phyloP scores from a whole-genome alignment of 2,113 vertebrate genomes.

The Coptodon rendalli region DNA sequence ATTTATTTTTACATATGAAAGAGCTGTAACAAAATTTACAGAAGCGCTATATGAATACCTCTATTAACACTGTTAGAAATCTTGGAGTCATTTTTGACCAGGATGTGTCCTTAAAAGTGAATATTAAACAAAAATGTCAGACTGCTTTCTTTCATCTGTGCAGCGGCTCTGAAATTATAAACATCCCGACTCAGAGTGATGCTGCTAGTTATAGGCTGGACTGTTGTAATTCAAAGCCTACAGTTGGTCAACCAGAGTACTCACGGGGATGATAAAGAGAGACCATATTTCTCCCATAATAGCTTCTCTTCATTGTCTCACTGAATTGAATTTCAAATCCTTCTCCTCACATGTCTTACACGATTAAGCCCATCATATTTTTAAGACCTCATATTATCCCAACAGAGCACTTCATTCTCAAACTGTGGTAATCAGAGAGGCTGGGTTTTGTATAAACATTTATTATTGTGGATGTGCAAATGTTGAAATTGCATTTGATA shows the following conservation, averaged over 20 bases:
- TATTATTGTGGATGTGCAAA: background rate
- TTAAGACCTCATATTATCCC: background rate
- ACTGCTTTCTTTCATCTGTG: background rate
- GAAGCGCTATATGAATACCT: accelerated
- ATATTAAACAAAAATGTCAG: background rate
- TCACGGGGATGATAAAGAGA: background rate
- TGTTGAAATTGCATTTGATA: background rate
- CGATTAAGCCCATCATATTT: background rate
- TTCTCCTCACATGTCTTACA: background rate
- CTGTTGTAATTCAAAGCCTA: background rate
- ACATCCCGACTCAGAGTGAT: background rate
- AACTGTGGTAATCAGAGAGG: background rate
- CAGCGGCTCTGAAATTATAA: background rate
- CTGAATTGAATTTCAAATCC: background rate
- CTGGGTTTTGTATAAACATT: background rate
- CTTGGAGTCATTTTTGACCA: background rate
- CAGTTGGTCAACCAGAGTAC: background rate
- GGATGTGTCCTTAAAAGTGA: background rate
- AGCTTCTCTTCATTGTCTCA: background rate
- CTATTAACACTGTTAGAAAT: background rate
- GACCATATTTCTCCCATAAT: background rate
- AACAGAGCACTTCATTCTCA: background rate
- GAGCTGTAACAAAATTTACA: background rate
- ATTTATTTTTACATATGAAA: background rate
- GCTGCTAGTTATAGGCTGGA: background rate